These are phyloP conservation scores for Camponotus vicinus DNA, from an alignment of 1,140 invertebrate genomes.

Conservation along the genomic window DNA sequence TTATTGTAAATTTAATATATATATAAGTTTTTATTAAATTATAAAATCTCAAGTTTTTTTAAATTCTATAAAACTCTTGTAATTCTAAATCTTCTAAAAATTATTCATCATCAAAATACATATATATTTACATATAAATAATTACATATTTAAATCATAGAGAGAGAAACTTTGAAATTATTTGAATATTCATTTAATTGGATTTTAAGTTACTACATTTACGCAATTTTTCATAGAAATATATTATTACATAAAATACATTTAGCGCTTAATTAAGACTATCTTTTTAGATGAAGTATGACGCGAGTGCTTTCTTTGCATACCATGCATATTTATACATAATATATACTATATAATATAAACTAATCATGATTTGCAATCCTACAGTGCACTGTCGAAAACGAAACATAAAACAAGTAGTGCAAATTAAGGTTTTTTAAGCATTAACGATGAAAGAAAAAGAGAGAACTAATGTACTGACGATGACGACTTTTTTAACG, in stretches of 20 bases:
- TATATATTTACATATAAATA: neutral
- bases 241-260: slow-evolving; percentile 16
- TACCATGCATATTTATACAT: slow-evolving; percentile 45
- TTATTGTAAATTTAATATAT: neutral
- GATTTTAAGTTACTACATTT: neutral
- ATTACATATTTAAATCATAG: neutral
- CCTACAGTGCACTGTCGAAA: slow-evolving; percentile 71
- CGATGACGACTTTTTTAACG: slow-evolving; percentile 72
- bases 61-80: neutral
- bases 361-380: slow-evolving; percentile 69
- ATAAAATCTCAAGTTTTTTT: neutral
- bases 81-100: neutral
- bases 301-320: slow-evolving; percentile 38
- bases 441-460: slow-evolving; percentile 62
- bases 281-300: neutral
- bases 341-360: slow-evolving; percentile 57
- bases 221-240: slow-evolving; percentile 21
- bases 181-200: slow-evolving; percentile 1
- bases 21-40: slow-evolving; percentile 26
- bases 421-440: slow-evolving; percentile 75
- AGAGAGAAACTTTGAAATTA: neutral
- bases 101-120: neutral
- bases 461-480: slow-evolving; percentile 66
- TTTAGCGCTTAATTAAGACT: neutral
- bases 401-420: slow-evolving; percentile 75